These are phyloP conservation scores for Heliconius ismenius DNA, from an alignment of 2,888 invertebrate species.

Conservation along the genomic window DNA sequence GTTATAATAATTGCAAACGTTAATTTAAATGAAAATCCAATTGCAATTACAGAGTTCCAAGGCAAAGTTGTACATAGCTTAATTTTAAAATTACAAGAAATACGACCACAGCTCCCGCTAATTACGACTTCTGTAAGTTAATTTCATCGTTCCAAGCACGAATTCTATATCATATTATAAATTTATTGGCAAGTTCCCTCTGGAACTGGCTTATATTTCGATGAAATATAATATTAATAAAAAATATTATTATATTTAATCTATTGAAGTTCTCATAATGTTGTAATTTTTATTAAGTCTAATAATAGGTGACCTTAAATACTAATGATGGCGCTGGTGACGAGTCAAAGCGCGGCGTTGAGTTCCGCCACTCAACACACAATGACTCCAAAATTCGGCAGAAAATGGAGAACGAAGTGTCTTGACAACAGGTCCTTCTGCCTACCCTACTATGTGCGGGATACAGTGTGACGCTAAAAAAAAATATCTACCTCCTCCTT, in stretches of 20 bases:
- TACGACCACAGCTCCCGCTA: slow-evolving; percentile 4
- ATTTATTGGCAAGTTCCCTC: slow-evolving; percentile 8
- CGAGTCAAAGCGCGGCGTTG: too few relatives aligned
- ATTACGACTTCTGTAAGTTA: slow-evolving; percentile 19
- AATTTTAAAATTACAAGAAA: slow-evolving; percentile 19
- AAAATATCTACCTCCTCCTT: not conserved
- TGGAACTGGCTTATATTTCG: slow-evolving; percentile 7
- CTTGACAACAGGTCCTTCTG: too few relatives aligned
- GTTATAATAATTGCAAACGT: not conserved
- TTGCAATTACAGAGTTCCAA: slow-evolving; percentile 4
- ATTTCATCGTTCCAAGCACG: not conserved
- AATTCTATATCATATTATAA: slow-evolving; percentile 16
- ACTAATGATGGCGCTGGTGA: too few relatives aligned
- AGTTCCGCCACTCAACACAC: too few relatives aligned
- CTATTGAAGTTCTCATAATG: slow-evolving; percentile 2
- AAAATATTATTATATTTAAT: not conserved
- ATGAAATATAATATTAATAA: slow-evolving; percentile 6
- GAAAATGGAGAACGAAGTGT: too few relatives aligned
- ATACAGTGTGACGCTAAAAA: too few relatives aligned
- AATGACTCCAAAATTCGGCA: too few relatives aligned
- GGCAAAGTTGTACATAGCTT: slow-evolving; percentile 8
- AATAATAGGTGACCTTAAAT: too few relatives aligned
- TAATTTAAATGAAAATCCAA: slow-evolving; percentile 7
- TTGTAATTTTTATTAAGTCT: not conserved
- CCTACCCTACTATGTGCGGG: too few relatives aligned